Conservation (phyloP, 2,113 vertebrate species). For the Lipotes vexillifer region DNA sequence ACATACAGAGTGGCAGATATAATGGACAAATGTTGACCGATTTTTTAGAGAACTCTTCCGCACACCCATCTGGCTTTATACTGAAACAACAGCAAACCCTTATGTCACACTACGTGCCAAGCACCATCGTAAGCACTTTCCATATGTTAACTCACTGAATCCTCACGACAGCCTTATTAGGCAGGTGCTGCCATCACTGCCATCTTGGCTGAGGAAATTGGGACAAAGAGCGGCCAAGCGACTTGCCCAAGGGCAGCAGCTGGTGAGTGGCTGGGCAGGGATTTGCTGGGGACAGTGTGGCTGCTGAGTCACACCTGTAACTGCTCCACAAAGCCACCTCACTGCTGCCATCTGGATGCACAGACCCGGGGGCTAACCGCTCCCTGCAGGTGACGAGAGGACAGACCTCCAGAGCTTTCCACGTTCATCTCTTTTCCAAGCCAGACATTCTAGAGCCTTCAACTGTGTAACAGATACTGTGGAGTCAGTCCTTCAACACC, state of each 20-base stretch:
- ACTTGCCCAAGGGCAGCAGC: not conserved
- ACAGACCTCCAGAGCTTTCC: not conserved
- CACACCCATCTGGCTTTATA: not conserved
- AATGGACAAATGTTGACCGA: not conserved
- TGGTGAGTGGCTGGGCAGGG: not conserved
- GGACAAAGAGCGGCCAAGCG: not conserved
- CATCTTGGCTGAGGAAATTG: not conserved
- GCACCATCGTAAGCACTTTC: not conserved
- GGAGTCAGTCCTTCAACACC: not conserved
- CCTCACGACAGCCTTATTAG: not conserved
- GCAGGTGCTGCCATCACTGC: not conserved
- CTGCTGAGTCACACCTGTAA: not conserved
- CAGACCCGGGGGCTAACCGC: not conserved
- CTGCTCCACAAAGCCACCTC: too few species aligned
- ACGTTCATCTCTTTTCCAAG: not conserved
- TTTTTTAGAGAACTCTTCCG: not conserved
- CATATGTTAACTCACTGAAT: not conserved
- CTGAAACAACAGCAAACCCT: not conserved
- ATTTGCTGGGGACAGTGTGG: not conserved
- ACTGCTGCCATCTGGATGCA: not conserved
- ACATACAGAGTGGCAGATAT: not conserved
- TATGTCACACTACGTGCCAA: fast-evolving
- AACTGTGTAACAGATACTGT: not conserved
- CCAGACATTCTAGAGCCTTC: not conserved
- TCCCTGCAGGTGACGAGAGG: not conserved